Percentiles rank a stretch among this genome's conserved stretches.
phyloP scores from a whole-genome alignment of 2,113 vertebrate species.

The Spea bombifrons region DNA sequence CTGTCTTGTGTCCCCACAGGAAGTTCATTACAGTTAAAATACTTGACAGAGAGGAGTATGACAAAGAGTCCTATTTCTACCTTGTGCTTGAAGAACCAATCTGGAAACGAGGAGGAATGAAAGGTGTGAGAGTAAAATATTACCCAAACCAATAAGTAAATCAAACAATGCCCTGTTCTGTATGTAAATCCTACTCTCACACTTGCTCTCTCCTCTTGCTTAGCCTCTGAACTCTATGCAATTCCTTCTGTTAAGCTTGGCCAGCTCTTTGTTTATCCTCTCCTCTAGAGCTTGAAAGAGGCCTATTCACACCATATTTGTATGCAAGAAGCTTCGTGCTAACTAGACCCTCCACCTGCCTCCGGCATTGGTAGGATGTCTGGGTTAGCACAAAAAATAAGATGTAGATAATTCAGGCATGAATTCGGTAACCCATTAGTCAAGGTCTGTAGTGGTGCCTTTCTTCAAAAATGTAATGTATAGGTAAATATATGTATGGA shows the following conservation, averaged over 20 bases:
- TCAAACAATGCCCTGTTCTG: slow-evolving; percentile 63
- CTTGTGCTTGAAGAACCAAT: slow-evolving; percentile 87
- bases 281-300: slow-evolving; percentile 52
- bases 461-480: neutral
- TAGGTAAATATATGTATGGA: slow-evolving; percentile 26
- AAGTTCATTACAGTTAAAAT: slow-evolving; percentile 88
- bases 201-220: slow-evolving; percentile 71
- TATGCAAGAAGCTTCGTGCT: neutral
- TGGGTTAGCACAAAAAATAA: too few species aligned
- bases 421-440: too few species aligned
- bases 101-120: slow-evolving; percentile 88
- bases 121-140: slow-evolving; percentile 88
- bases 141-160: slow-evolving; percentile 66
- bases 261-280: slow-evolving; percentile 58
- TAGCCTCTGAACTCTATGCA: slow-evolving; percentile 61
- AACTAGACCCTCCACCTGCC: neutral
- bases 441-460: too few species aligned
- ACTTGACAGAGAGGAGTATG: slow-evolving; percentile 90
- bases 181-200: slow-evolving; percentile 76
- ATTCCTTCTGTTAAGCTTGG: slow-evolving; percentile 64
- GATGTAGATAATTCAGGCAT: too few species aligned
- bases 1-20: slow-evolving; percentile 92
- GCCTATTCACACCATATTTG: too few species aligned
- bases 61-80: slow-evolving; percentile 92
- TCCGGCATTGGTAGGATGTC: neutral